Evolutionary conservation across 2,888 invertebrate species (phyloP), one percentile per base, ranked within the genome.

Genomic region (Dryococelus australis): DNA sequence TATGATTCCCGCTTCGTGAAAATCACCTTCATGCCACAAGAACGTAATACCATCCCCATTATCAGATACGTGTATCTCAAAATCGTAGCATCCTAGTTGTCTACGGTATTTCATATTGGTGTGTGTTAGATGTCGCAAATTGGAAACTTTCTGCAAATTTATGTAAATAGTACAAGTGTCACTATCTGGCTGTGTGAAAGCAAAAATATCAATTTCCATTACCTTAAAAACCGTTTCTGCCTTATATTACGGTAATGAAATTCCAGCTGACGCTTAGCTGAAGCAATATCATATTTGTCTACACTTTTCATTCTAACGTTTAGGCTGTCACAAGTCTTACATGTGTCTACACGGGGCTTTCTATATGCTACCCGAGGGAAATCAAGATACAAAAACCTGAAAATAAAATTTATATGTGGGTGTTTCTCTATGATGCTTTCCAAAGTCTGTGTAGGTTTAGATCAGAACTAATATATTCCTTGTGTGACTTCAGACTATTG

Each of bases 121-220:
- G 90, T 83, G 83, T 10, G 35, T 90, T 86, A 91, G 89, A 84
- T 89, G 90, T 51, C 90, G 91, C 81, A 90, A 88, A 65, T 90
- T 90, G 84, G 90, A 86, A n/a, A 91, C 91, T 89, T 91, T 90
- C 89, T 91, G 90, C 85, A 91, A 88, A 88, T 91, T 90, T 88
- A 91, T 89, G 28, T 90, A 86, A 26, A 89, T 43, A 20, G 86
- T 87, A 85, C 88, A 88, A 53, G 81, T 87, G 51, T 86, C 88
- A 87, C 89, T 89, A 93, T 80, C 26, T 10, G 90, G 89, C 47
- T 86, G n/a, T 87, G 27, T 35, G 43, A 27, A 28, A 28, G 35
- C 12, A 83, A 83, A 28, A 16, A 6, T 83, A 24, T 83, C 83
- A 28, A 20, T 83, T 83, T 43, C 26, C 13, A 83, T 83, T 16